Conservation (phyloP, 2,797 vertebrate species). For the Hydrophis major region DNA sequence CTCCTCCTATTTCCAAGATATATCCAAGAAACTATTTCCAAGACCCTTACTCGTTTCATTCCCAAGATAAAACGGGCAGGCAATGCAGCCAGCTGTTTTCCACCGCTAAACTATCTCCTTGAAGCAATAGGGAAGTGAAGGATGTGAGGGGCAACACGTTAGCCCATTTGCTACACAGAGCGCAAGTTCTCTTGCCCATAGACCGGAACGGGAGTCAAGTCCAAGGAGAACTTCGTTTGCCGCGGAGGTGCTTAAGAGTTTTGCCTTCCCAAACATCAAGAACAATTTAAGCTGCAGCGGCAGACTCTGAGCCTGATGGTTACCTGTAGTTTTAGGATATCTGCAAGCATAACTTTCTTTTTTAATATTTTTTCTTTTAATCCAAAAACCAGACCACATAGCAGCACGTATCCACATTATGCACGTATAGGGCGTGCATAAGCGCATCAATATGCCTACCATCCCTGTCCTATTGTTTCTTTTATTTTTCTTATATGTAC, state of each 20-base stretch:
- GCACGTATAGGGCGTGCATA: too few species aligned
- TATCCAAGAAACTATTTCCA: not conserved
- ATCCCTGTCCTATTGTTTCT: too few species aligned
- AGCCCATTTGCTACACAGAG: not conserved
- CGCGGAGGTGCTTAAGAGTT: not conserved
- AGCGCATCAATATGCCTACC: too few species aligned
- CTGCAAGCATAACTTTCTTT: not conserved
- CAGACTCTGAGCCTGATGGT: not conserved
- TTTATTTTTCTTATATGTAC: too few species aligned
- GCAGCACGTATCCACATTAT: not conserved
- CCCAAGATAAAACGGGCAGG: not conserved
- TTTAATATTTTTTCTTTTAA: not conserved
- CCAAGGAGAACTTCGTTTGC: not conserved
- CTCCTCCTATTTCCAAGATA: not conserved
- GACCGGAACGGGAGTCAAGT: not conserved
- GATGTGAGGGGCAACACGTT: not conserved
- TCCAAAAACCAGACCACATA: not conserved
- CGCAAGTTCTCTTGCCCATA: not conserved
- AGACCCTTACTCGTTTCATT: not conserved
- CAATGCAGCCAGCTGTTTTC: not conserved
- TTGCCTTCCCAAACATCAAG: not conserved
- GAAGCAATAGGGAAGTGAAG: not conserved
- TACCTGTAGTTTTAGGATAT: not conserved
- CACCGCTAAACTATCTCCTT: not conserved
- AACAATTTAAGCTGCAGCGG: not conserved